A percentile compares a stretch with the other conserved stretches of the same genome.
Conservation (phyloP, 2,797 vertebrate species). For the Platalea minor region DNA sequence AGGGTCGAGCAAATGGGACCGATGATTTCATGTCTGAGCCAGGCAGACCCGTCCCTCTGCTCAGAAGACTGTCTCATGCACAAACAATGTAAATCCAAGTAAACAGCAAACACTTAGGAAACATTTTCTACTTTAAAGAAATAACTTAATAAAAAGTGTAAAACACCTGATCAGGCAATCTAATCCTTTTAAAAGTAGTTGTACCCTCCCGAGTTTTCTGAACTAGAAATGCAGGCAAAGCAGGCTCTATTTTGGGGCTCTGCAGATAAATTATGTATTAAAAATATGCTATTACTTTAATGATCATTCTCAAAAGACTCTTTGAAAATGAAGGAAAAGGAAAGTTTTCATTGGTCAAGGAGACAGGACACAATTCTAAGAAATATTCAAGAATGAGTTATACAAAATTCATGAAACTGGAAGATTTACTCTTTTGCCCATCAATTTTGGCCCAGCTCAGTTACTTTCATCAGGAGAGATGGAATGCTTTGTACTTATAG, state of each 20-base stretch:
- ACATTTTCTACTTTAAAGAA: constrained; percentile 5
- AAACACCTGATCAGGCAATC: background rate
- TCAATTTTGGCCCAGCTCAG: background rate
- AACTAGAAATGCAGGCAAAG: background rate
- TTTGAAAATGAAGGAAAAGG: constrained; percentile 19
- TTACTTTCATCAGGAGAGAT: constrained; percentile 34
- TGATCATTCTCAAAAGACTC: constrained; percentile 45
- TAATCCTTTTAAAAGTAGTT: background rate
- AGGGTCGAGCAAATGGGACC: rapidly evolving
- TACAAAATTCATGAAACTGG: background rate
- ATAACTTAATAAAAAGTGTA: background rate
- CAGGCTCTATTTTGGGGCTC: background rate
- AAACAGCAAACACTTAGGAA: background rate
- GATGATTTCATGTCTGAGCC: background rate
- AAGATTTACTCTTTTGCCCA: constrained; percentile 20
- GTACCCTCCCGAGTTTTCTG: background rate
- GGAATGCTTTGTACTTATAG: constrained; percentile 34
- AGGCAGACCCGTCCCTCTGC: background rate
- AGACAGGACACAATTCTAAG: background rate
- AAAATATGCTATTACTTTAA: constrained; percentile 38
- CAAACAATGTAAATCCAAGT: background rate
- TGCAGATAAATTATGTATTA: constrained; percentile 37
- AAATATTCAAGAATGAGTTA: constrained; percentile 10
- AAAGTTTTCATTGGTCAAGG: constrained; percentile 50
- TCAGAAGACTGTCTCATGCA: background rate